Evolutionary conservation across 2,797 vertebrate species (phyloP), one percentile per base, ranked within the genome.

Genomic region (Lithobates pipiens): DNA sequence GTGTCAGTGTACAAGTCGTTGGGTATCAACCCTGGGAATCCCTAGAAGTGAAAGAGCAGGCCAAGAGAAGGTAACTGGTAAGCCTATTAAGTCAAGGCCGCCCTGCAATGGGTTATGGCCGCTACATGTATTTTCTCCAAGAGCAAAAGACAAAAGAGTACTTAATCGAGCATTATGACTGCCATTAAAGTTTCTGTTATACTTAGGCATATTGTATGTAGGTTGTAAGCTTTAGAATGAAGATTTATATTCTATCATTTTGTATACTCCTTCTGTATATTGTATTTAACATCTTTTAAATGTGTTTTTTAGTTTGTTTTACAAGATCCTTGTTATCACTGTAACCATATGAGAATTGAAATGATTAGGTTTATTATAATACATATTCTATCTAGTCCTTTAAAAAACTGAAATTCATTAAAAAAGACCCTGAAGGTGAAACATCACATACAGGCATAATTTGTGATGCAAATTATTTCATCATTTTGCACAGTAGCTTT

Each of bases 391-490:
- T 71, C 74, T 84, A 42, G 67, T 84, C 32, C 65, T 84, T 84
- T 79, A 74, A 79, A 36, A 79, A 79, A 42, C 70, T 50, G n/a
- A 67, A 85, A 78, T 85, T 85, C 77, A 85, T 85, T 80, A 80
- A 85, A 84, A 85, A 85, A 80, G 70, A 79, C 70, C 77, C 83
- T 75, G 57, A 74, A 85, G 77, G 83, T 80, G 42, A 80, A 85
- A 80, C 77, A 85, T 79, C 84, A 73, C 77, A 80, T 85, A 57
- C 23, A 85, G 77, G 57, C 77, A 85, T 85, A 85, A 85, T 85
- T 85, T 85, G 84, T 85, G 70, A 74, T 80, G 76, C 77, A 80
- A 74, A 80, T 80, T 68, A 68, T 80, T 85, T 75, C 71, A 85
- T 85, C 71, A 80, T 75, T 67, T 80, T 85, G 70, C 83, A 71